Base-by-base conservation (phyloP, 2,797 vertebrate species). In the Sebastes nivosus region DNA sequence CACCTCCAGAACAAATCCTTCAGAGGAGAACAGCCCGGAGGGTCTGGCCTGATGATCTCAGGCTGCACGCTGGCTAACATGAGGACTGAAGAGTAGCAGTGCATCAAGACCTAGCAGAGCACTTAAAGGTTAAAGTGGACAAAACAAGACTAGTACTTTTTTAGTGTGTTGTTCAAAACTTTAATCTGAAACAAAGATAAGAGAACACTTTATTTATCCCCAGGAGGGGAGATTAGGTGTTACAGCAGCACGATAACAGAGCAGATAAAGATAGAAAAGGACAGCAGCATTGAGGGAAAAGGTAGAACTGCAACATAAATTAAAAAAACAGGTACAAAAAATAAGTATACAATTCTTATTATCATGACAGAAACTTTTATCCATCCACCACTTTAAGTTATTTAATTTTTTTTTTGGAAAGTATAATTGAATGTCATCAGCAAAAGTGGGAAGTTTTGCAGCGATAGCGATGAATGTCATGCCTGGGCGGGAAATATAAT, bases 1-100 rank as follows among this genome's bases (percentile, higher is more conserved):
- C 74, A 63, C 63, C 68, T 67, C 22, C 16, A 67, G 24, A 72
- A 72, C 29, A 72, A 77, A 77, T 46, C 79, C 55, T 30, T 36
- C 3, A 66, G 18, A 36, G 10, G 25, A 6, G 6, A 8, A 65
- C 52, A 54, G 68, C 8, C 55, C 4, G 9, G 8, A 27, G 4
- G 13, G 20, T 50, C 12, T 50, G 18, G 16, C 18, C 46, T 50
- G 46, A 50, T 50, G 46, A 50, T 20, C 46, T 50, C 46, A 50
- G 46, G 16, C 46, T 50, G 46, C 46, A 18, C 18, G 8, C 18
- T 20, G 18, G 46, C 46, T 50, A 50, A 20, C 16, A 50, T 20
- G 46, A 50, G 46, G 46, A 50, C 46, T 50, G 46, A 50, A 50
- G 18, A 20, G 46, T 50, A 50, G 46, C 46, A 20, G 18, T 50